Percentiles rank a stretch among this genome's conserved stretches.
These are phyloP conservation scores for Hirtodrosophila cameraria DNA, from an alignment of 2,888 invertebrate species.

Conservation along the genomic window DNA sequence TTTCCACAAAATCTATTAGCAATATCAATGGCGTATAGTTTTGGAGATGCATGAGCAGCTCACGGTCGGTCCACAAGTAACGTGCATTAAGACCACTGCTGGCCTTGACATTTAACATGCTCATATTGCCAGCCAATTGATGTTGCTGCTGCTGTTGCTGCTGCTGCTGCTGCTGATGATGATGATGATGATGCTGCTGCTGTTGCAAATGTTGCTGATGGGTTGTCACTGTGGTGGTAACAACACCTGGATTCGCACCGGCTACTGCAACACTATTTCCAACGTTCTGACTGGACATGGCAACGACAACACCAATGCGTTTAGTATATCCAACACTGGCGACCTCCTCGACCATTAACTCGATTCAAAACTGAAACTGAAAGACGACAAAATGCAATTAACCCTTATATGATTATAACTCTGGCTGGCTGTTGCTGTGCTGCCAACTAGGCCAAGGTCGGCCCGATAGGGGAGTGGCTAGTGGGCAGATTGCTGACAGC, in stretches of 20 bases:
- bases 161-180: conserved; percentile 36
- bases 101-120: conserved; percentile 57
- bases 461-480: neutral
- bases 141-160: conserved; percentile 35
- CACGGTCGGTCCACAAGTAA: conserved; percentile 78
- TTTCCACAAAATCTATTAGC: conserved; percentile 80
- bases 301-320: conserved; percentile 44
- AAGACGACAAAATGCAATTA: conserved; percentile 33
- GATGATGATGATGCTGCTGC: conserved; percentile 36
- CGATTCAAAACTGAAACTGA: neutral
- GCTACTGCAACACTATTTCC: conserved; percentile 16
- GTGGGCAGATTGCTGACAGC: conserved; percentile 2
- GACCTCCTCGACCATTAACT: conserved; percentile 70
- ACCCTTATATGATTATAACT: neutral
- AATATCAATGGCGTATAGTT: conserved; percentile 79
- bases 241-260: conserved; percentile 18
- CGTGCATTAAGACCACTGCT: conserved; percentile 34
- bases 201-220: conserved; percentile 41
- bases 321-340: conserved; percentile 73
- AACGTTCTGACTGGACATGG: conserved; percentile 61
- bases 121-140: conserved; percentile 58
- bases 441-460: conserved; percentile 62
- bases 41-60: conserved; percentile 79
- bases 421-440: conserved; percentile 37
- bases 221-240: conserved; percentile 13